A percentile compares a stretch with the other conserved stretches of the same genome.
Conservation (phyloP, 1,140 invertebrate species). For the Luehdorfia chinensis region DNA sequence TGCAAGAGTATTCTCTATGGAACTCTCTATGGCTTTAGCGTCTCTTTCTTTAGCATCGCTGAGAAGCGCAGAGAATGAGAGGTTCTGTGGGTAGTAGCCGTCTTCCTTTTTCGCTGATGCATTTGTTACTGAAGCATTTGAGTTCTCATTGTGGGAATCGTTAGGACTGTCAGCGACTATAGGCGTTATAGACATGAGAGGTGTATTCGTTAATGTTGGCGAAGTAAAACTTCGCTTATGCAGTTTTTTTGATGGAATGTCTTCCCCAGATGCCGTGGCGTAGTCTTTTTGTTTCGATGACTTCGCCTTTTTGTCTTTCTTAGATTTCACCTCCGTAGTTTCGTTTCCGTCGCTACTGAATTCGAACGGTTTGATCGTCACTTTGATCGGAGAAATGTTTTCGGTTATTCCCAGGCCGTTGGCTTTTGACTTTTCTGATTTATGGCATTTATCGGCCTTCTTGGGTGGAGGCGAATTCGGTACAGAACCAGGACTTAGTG, state of each 20-base stretch:
- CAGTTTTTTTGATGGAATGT: constrained; percentile 54
- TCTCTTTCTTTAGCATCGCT: constrained; percentile 60
- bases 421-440: constrained; percentile 38
- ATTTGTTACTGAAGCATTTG: constrained; percentile 37
- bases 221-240: constrained; percentile 72
- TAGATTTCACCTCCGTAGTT: constrained; percentile 39
- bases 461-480: constrained; percentile 47
- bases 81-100: constrained; percentile 56
- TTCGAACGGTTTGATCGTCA: constrained; percentile 79
- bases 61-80: constrained; percentile 70
- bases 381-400: constrained; percentile 75
- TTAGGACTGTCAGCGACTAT: constrained; percentile 73
- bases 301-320: constrained; percentile 63
- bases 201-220: constrained; percentile 69
- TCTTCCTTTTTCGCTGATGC: constrained; percentile 45
- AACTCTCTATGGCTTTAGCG: constrained; percentile 62
- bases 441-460: constrained; percentile 42
- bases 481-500: constrained; percentile 49
- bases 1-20: constrained; percentile 59
- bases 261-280: constrained; percentile 35
- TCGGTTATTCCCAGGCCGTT: constrained; percentile 35
- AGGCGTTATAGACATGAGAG: constrained; percentile 74
- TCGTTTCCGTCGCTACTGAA: constrained; percentile 61
- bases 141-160: constrained; percentile 64
- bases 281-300: constrained; percentile 45